Evolutionary conservation across 2,113 vertebrate species (phyloP).

Genomic region (Colinus virginianus): DNA sequence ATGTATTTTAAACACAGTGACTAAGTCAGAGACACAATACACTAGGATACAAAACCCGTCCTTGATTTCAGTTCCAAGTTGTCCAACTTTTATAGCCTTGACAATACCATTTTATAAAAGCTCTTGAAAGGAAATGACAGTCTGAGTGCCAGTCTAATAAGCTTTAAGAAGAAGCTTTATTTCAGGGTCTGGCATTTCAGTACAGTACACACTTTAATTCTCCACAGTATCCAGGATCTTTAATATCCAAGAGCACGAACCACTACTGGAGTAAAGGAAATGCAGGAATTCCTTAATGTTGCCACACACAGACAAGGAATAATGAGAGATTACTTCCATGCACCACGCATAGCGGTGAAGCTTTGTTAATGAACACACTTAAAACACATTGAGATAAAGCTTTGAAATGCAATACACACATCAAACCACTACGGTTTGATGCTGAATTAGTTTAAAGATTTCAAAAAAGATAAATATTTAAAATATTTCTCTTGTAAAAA

Average conservation of each 20-base stretch:
- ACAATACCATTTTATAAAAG: background rate
- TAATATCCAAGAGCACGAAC: background rate
- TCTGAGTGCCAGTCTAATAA: background rate
- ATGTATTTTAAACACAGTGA: background rate
- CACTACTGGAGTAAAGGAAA: background rate
- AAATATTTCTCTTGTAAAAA: background rate
- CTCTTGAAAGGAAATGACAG: background rate
- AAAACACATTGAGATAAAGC: background rate
- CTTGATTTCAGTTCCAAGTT: background rate
- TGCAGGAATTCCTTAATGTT: background rate
- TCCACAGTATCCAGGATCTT: background rate
- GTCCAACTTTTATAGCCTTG: background rate
- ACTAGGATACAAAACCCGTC: background rate
- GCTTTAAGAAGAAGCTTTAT: background rate
- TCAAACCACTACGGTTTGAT: background rate
- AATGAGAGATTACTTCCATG: background rate
- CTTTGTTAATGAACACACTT: background rate
- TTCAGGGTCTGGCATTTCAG: background rate
- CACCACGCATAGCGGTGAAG: background rate
- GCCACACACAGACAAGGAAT: background rate
- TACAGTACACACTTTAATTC: background rate
- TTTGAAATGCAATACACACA: background rate
- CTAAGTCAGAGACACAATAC: background rate
- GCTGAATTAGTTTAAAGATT: rapidly evolving
- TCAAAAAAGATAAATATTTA: background rate